Evolutionary conservation across 2,888 invertebrate species (phyloP), one percentile per base, ranked within the genome.

Genomic region (Microplitis deprimator): DNA sequence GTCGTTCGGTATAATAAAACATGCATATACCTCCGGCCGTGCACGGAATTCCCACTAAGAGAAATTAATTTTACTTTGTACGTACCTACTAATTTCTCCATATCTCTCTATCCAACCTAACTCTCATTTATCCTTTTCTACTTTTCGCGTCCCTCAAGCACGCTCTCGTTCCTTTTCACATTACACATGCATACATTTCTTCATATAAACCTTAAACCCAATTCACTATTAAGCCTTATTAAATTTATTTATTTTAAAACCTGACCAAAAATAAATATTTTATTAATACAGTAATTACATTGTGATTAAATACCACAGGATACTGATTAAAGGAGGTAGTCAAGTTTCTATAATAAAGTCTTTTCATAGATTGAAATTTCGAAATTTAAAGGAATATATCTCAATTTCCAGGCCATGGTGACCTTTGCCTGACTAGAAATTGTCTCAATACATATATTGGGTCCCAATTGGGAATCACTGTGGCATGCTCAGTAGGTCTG

Each of bases 1-100:
- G 84, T 85, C 85, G 87, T 89, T 89, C 88, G 88, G 50, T 50
- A 89, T 89, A 89, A 88, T 89, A 89, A 89, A 89, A 88, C 87
- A 86, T 85, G 85, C 83, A 85, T 81, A 83, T 69, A 79, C 81
- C 80, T 81, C 78, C 79, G 29, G 62, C 62, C 62, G 62, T 17
- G 62, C 62, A 62, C 16, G 20, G 62, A 17, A 16, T 20, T 16
- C 7, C 62, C 62, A 62, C 62, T 17, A 62, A 62, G 62, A 62
- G 62, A 20, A 62, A 62, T 62, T 62, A 62, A 62, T 62, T 62
- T 62, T 62, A 62, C 62, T 62, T 62, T 16, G 62, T 62, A 62
- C 50, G 50, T 50, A 50, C 50, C 50, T 50, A 50, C 62, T 64
- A 62, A 62, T 41, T 41, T 62, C 62, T 73, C 64, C 64, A 61